Conservation (phyloP, 2,888 invertebrate species). For the Mayetiola destructor region DNA sequence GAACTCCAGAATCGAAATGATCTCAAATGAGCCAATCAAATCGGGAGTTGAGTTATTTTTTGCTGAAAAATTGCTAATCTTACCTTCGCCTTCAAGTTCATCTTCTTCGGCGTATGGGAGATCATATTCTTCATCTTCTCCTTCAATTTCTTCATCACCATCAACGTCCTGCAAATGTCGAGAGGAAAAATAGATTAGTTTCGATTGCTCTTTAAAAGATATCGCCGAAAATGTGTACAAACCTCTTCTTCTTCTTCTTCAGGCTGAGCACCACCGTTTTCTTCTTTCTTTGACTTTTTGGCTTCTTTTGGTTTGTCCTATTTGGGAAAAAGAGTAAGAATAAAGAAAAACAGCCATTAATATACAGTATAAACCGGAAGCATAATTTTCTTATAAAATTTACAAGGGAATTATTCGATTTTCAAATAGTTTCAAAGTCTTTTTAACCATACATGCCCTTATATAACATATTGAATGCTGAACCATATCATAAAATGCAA, state of each 20-base stretch:
- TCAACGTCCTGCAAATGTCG: too few relatives aligned
- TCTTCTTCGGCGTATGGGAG: slow-evolving; percentile 9
- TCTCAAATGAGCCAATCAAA: background rate
- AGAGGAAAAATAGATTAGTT: too few relatives aligned
- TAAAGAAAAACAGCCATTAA: slow-evolving; percentile 15
- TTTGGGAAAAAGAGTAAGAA: slow-evolving; percentile 18
- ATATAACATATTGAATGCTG: too few relatives aligned
- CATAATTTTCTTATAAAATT: too few relatives aligned
- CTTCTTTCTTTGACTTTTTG: slow-evolving; percentile 35
- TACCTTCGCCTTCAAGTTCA: slow-evolving; percentile 8
- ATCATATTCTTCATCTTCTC: slow-evolving; percentile 15
- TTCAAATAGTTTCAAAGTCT: too few relatives aligned
- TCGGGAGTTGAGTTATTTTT: background rate
- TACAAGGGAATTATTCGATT: too few relatives aligned
- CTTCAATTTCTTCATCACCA: slow-evolving; percentile 23
- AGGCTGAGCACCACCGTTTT: slow-evolving; percentile 24
- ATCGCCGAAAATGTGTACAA: slow-evolving; percentile 31
- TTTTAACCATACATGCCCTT: too few relatives aligned
- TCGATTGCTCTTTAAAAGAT: slow-evolving; percentile 33
- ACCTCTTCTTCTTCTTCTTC: slow-evolving; percentile 31
- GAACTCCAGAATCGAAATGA: too few relatives aligned
- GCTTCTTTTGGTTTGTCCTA: slow-evolving; percentile 33
- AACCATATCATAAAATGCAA: too few relatives aligned
- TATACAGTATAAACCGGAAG: too few relatives aligned
- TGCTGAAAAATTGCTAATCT: background rate